A percentile compares a stretch with the other conserved stretches of the same genome.
phyloP scores from a whole-genome alignment of 2,797 vertebrate species.

The Octomys mimax region DNA sequence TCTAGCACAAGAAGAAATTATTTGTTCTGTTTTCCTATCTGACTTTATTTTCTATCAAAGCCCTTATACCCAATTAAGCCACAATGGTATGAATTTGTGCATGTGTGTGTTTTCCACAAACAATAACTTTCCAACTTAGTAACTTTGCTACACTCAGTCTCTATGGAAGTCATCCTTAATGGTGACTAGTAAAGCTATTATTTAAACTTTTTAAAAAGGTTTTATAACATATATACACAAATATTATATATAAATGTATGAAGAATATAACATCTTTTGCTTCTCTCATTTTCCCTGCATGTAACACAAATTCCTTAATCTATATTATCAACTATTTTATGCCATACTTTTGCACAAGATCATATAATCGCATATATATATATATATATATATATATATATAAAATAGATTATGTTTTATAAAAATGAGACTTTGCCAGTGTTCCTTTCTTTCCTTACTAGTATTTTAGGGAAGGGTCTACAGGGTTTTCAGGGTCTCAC shows the following conservation, averaged over 20 bases:
- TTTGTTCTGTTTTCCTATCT: background rate
- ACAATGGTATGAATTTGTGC: background rate
- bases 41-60: background rate
- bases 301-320: background rate
- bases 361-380: background rate
- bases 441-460: background rate
- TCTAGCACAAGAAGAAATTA: background rate
- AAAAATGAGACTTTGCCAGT: background rate
- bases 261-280: background rate
- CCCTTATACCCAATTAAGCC: background rate
- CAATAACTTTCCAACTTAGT: background rate
- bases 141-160: background rate
- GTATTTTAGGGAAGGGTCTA: no score
- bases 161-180: background rate
- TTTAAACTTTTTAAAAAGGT: background rate
- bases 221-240: background rate
- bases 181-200: constrained; percentile 10
- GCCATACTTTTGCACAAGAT: background rate
- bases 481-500: no score
- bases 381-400: background rate
- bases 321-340: background rate
- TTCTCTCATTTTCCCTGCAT: background rate
- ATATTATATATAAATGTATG: background rate
- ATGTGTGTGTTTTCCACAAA: background rate
- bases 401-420: background rate